phyloP scores from a whole-genome alignment of 2,113 vertebrate genomes.

The Piprites chloris region DNA sequence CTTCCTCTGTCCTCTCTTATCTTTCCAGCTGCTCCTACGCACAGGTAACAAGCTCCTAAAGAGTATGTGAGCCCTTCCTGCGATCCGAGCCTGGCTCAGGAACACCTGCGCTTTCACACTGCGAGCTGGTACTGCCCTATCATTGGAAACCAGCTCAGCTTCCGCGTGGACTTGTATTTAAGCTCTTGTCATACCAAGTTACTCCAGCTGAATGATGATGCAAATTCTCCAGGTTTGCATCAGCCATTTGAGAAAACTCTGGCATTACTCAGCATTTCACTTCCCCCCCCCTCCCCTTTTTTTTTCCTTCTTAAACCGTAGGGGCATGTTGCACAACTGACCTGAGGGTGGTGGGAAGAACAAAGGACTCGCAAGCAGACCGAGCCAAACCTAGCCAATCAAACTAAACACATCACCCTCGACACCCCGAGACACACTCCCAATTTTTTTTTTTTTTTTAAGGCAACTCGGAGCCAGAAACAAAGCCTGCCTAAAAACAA shows the following conservation, averaged over 20 bases:
- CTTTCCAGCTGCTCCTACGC: neutral
- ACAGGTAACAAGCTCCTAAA: constrained; percentile 43
- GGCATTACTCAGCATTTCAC: constrained; percentile 77
- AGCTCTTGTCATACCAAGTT: constrained; percentile 78
- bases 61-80: neutral
- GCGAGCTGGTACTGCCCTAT: constrained; percentile 54
- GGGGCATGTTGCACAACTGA: constrained; percentile 68
- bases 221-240: constrained; percentile 87
- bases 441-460: constrained; percentile 2
- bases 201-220: constrained; percentile 79
- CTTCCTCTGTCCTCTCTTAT: neutral
- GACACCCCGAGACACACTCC: constrained; percentile 51
- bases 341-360: constrained; percentile 56
- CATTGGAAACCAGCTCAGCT: constrained; percentile 71
- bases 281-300: neutral
- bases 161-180: constrained; percentile 77
- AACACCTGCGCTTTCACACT: constrained; percentile 67
- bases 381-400: constrained; percentile 50
- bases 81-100: neutral
- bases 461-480: constrained; percentile 33
- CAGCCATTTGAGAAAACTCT: constrained; percentile 74
- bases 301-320: neutral
- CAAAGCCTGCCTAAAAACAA: constrained; percentile 53
- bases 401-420: neutral
- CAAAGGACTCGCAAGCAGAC: constrained; percentile 55